Conservation (phyloP, 2,797 vertebrate genomes). For the Xerus rutilus region DNA sequence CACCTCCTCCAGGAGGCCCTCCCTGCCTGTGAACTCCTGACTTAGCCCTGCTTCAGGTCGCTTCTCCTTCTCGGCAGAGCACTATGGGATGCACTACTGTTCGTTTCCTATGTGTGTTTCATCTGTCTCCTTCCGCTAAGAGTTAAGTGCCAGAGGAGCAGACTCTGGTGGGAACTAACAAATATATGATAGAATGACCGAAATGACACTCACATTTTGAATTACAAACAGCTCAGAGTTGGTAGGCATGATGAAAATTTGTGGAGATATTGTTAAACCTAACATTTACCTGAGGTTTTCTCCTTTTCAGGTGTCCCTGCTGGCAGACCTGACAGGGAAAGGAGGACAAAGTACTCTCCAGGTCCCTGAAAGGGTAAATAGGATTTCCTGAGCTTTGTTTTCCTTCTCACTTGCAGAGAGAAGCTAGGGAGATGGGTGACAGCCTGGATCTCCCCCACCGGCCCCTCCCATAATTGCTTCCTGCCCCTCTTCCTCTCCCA, state of each 20-base stretch:
- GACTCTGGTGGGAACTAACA: background rate
- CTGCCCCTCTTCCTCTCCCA: background rate
- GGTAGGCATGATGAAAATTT: background rate
- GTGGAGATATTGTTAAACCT: background rate
- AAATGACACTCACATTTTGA: background rate
- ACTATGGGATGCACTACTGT: background rate
- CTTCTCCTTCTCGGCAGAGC: background rate
- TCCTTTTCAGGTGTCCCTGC: background rate
- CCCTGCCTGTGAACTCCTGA: background rate
- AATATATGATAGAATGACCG: background rate
- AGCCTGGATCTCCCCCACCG: background rate
- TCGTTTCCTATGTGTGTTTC: background rate
- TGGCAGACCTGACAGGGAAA: background rate
- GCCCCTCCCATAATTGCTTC: constrained; percentile 17
- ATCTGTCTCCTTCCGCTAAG: background rate
- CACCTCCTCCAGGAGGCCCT: background rate
- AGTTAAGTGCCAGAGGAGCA: background rate
- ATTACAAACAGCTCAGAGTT: background rate
- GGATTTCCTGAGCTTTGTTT: constrained; percentile 61
- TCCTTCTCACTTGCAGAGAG: constrained; percentile 61
- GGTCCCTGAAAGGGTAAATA: background rate
- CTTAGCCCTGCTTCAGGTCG: background rate
- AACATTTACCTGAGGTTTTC: background rate
- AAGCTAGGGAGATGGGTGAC: constrained; percentile 25
- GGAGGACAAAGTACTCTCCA: background rate